Evolutionary conservation across 1,140 invertebrate species (phyloP).

Genomic region (Neodiprion pinetum): DNA sequence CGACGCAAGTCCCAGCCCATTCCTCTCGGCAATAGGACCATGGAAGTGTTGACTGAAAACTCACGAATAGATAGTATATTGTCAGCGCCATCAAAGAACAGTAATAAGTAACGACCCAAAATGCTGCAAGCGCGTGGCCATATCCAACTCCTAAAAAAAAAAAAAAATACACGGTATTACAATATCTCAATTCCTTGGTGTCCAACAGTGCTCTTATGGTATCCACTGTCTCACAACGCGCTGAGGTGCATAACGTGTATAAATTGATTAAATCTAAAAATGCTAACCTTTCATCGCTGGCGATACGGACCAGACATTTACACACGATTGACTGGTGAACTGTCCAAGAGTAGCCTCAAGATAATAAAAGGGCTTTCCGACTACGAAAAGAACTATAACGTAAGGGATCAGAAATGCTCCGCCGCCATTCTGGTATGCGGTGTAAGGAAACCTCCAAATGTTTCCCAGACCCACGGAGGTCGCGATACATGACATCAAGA

Average conservation of each 20-base stretch:
- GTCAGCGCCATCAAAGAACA: slow-evolving; percentile 79
- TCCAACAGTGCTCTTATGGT: no score
- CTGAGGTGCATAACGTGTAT: not conserved
- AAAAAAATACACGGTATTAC: not conserved
- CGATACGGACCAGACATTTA: slow-evolving; percentile 56
- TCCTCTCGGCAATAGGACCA: slow-evolving; percentile 67
- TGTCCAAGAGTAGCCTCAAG: slow-evolving; percentile 72
- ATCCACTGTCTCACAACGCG: no score
- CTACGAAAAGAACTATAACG: slow-evolving; percentile 59
- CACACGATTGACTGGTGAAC: slow-evolving; percentile 67
- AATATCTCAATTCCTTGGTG: not conserved
- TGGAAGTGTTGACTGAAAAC: slow-evolving; percentile 67
- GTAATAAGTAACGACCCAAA: slow-evolving; percentile 75
- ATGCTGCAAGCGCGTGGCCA: slow-evolving; percentile 73
- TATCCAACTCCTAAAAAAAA: slow-evolving; percentile 72
- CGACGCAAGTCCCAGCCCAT: slow-evolving; percentile 62
- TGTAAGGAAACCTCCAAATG: slow-evolving; percentile 67
- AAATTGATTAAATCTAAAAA: not conserved
- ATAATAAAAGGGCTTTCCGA: slow-evolving; percentile 71
- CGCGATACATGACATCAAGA: slow-evolving; percentile 50
- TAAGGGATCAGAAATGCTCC: slow-evolving; percentile 60
- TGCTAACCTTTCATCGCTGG: slow-evolving; percentile 21
- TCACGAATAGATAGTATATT: slow-evolving; percentile 72
- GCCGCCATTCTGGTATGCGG: slow-evolving; percentile 65
- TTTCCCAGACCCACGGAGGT: slow-evolving; percentile 62